Conservation (phyloP, 2,888 invertebrate species). For the Resseliella maxima region DNA sequence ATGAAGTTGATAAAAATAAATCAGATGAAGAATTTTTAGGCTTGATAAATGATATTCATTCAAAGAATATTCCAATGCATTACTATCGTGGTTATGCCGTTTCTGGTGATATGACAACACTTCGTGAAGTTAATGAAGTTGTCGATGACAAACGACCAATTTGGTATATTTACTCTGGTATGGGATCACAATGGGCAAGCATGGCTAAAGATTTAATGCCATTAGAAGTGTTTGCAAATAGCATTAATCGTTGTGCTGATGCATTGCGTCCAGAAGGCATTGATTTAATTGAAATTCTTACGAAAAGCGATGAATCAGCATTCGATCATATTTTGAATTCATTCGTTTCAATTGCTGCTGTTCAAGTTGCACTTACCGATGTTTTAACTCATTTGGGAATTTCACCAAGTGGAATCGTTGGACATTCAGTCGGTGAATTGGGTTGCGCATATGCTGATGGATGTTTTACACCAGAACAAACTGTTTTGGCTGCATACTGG, state of each 20-base stretch:
- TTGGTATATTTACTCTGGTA: slow-evolving; percentile 97
- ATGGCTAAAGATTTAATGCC: slow-evolving; percentile 91
- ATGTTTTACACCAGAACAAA: slow-evolving; percentile 92
- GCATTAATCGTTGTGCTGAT: slow-evolving; percentile 80
- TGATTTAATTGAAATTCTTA: slow-evolving; percentile 84
- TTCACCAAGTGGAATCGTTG: slow-evolving; percentile 92
- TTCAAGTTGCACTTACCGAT: slow-evolving; percentile 97
- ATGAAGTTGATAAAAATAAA: slow-evolving; percentile 72
- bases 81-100: slow-evolving; percentile 84
- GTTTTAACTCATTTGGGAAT: slow-evolving; percentile 80
- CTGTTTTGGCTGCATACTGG: slow-evolving; percentile 93
- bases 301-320: slow-evolving; percentile 78
- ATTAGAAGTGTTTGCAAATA: slow-evolving; percentile 83
- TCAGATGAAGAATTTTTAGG: slow-evolving; percentile 81
- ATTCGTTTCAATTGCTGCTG: slow-evolving; percentile 93
- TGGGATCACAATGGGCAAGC: slow-evolving; percentile 98
- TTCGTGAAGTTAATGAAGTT: slow-evolving; percentile 70
- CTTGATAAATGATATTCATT: slow-evolving; percentile 80
- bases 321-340: slow-evolving; percentile 90
- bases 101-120: slow-evolving; percentile 66
- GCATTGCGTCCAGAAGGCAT: slow-evolving; percentile 82
- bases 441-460: slow-evolving; percentile 98
- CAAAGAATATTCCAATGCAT: slow-evolving; percentile 79
- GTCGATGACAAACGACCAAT: slow-evolving; percentile 79
- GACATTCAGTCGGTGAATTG: slow-evolving; percentile 79